Evolutionary conservation across 2,113 vertebrate species (phyloP).

Genomic region (Lamprologus ornatipinnis): DNA sequence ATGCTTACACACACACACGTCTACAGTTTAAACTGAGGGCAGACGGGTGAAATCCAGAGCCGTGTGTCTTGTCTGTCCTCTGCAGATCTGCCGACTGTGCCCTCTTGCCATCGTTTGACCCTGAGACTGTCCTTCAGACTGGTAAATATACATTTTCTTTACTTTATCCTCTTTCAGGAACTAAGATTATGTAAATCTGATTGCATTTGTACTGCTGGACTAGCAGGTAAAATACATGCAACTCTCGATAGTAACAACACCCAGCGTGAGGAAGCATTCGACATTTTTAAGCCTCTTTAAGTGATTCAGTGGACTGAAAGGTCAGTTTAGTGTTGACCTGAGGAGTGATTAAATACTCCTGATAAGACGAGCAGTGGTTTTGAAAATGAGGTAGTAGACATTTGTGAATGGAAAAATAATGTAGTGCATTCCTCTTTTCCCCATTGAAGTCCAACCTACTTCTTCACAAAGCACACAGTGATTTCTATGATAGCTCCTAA

Average conservation of each 20-base stretch:
- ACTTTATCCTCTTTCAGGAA: background rate
- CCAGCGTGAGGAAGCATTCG: background rate
- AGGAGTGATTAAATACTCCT: background rate
- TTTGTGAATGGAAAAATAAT: background rate
- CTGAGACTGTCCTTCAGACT: constrained; percentile 93
- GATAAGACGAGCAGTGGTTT: background rate
- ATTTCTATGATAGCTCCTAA: background rate
- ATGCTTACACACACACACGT: background rate
- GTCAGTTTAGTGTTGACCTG: background rate
- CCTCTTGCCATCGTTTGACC: constrained; percentile 91
- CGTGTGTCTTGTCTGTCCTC: background rate
- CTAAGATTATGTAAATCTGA: background rate
- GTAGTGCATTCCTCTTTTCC: background rate
- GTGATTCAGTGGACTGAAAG: background rate
- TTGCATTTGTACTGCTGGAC: background rate
- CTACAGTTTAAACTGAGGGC: background rate
- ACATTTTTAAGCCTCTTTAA: background rate
- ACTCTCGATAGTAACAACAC: background rate
- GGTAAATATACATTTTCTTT: constrained; percentile 67
- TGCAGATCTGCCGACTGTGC: constrained; percentile 83
- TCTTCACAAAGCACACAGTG: background rate
- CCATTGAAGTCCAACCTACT: background rate
- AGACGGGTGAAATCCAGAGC: background rate
- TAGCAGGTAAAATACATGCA: background rate
- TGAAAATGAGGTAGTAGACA: background rate